Evolutionary conservation across 2,888 invertebrate species (phyloP), one percentile per base, ranked within the genome.

Genomic region (Amorpha juglandis): DNA sequence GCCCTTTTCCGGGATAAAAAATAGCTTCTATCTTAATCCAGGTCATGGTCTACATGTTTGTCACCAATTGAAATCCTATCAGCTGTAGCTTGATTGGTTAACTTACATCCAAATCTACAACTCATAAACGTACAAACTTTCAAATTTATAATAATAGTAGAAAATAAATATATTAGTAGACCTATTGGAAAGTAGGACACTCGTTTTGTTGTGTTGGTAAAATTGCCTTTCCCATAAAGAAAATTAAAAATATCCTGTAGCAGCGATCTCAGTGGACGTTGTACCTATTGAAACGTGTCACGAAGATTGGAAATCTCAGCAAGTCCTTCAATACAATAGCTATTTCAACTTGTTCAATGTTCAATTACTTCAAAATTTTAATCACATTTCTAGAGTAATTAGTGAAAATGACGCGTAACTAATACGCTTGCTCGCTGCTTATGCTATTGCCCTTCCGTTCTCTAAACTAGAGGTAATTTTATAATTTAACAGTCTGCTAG

Each of bases 311-410:
- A 58, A 64, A 55, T 62, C 52, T 53, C 63, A 19, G 62, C 19
- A 21, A 52, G 47, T 33, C 58, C 64, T 58, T 33, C 67, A 52
- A 63, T 65, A 63, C 52, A 33, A 27, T 48, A 48, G 47, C 55
- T 55, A 63, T 58, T 68, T 66, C 63, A 64, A 66, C 62, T 52
- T 64, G 53, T 63, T 33, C 62, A 64, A 62, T 64, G 62, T 66
- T 68, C 53, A 66, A 66, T 68, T 63, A 68, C 66, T 66, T 63
- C n/a, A 21, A 19, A 63, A 53, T 53, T 63, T 66, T 47, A 66
- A 63, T 53, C 63, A 66, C 62, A 66, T 63, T 63, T 53, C 51
- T 53, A 16, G 16, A 62, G 52, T 63, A 47, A n/a, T 63, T 63
- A 66, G 45, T 33, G 35, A 53, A 66, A 64, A 51, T 45, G 53